Evolutionary conservation across 53 echinoderm and acorn worm genomes (phyloP).

Genomic region (Crossaster papposus): DNA sequence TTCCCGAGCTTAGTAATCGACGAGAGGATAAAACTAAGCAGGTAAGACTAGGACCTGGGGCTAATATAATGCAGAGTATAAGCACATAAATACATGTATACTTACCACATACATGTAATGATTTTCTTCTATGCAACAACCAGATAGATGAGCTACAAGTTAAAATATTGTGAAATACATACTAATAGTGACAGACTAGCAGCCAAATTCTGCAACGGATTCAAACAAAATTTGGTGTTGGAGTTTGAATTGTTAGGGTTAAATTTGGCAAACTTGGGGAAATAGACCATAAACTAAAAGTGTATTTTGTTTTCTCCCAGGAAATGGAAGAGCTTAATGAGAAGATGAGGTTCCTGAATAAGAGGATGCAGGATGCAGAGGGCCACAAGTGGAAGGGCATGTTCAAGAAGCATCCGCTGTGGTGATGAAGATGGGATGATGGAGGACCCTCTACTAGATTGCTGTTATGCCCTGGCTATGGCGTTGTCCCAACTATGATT

Average conservation of each 20-base stretch:
- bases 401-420: slow-evolving; percentile 96
- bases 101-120: too few species aligned
- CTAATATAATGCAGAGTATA: neutral
- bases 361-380: slow-evolving; percentile 91
- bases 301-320: slow-evolving; percentile 27
- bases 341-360: slow-evolving; percentile 89
- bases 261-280: too few species aligned
- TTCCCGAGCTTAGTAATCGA: slow-evolving; percentile 82
- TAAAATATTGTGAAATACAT: too few species aligned
- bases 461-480: neutral
- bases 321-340: slow-evolving; percentile 89
- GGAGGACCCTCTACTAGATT: neutral
- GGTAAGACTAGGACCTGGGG: slow-evolving; percentile 55
- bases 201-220: too few species aligned
- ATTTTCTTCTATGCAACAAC: too few species aligned
- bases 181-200: too few species aligned
- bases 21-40: slow-evolving; percentile 79
- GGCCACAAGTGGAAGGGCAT: slow-evolving; percentile 95
- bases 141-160: too few species aligned
- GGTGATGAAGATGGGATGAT: slow-evolving; percentile 60
- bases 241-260: too few species aligned
- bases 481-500: neutral
- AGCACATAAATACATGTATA: neutral
- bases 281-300: neutral
- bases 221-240: too few species aligned